Conservation (phyloP, 2,888 invertebrate genomes). For the Empis livida region DNA sequence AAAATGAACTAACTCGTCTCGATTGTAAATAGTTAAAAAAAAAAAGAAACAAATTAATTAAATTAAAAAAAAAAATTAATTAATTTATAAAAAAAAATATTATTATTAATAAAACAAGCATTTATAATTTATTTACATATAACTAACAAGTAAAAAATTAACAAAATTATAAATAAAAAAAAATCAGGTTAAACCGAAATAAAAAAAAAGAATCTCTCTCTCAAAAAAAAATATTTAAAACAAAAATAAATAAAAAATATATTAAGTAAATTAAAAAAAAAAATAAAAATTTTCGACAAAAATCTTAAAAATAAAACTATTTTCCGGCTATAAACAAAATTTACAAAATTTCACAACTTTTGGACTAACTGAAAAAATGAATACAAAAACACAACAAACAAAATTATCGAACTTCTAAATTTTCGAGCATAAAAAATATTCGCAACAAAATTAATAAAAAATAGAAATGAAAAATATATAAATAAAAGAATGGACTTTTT, state of each 20-base stretch:
- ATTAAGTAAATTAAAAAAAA: conserved; percentile 10
- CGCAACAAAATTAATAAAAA: no score
- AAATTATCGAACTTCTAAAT: conserved; percentile 4
- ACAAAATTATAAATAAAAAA: not conserved
- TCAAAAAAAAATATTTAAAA: conserved; percentile 10
- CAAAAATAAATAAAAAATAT: conserved; percentile 7
- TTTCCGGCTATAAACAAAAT: no score
- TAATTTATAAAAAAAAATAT: no score
- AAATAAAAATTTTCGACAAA: conserved; percentile 2
- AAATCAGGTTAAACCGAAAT: conserved; percentile 10
- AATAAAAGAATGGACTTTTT: no score
- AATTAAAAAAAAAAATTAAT: no score
- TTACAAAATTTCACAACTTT: conserved; percentile 2
- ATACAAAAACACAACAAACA: conserved; percentile 4
- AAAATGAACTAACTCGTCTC: no score
- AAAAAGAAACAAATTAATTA: no score
- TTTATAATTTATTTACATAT: conserved; percentile 12
- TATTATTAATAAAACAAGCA: no score
- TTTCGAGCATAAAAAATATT: no score
- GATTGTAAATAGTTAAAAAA: no score
- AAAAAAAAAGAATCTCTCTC: conserved; percentile 5
- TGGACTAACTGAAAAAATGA: not conserved
- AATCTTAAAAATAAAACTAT: no score
- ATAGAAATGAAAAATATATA: no score
- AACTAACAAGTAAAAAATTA: conserved; percentile 9